Percentiles rank a stretch among this genome's conserved stretches.
Conservation (phyloP, 2,888 invertebrate species). For the Alloplasta piceator region DNA sequence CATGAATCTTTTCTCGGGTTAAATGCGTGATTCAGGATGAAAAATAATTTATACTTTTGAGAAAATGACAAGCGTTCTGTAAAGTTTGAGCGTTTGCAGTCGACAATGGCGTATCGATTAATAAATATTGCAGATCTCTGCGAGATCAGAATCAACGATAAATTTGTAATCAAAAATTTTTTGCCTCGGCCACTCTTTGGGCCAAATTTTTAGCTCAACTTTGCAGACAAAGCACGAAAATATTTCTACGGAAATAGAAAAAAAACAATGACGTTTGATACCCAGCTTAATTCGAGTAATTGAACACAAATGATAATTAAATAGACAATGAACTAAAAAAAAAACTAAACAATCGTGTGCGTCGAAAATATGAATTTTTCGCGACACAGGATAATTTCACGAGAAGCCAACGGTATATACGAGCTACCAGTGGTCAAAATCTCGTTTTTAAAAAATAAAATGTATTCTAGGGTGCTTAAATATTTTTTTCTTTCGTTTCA, state of each 20-base stretch:
- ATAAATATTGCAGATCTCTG: constrained; percentile 19
- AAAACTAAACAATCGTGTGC: neutral
- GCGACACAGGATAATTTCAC: neutral
- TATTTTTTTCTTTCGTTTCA: constrained; percentile 20
- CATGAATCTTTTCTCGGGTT: constrained; percentile 40
- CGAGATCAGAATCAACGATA: constrained; percentile 11
- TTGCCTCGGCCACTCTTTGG: neutral
- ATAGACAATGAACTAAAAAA: neutral
- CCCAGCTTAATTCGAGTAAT: too few relatives aligned
- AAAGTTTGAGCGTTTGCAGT: constrained; percentile 31
- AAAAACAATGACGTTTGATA: neutral
- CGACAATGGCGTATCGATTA: constrained; percentile 24
- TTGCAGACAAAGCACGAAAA: neutral
- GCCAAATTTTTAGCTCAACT: constrained; percentile 6
- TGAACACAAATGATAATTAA: neutral
- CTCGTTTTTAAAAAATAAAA: constrained; percentile 3
- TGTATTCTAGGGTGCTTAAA: neutral
- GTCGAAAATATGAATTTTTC: neutral
- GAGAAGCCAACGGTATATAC: neutral
- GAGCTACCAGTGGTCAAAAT: neutral
- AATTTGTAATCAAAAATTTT: constrained; percentile 54
- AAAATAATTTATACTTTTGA: neutral
- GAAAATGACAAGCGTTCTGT: constrained; percentile 14
- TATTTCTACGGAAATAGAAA: neutral
- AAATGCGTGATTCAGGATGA: constrained; percentile 12